phyloP scores from a whole-genome alignment of 2,888 invertebrate species.

The Anthrax anthrax region DNA sequence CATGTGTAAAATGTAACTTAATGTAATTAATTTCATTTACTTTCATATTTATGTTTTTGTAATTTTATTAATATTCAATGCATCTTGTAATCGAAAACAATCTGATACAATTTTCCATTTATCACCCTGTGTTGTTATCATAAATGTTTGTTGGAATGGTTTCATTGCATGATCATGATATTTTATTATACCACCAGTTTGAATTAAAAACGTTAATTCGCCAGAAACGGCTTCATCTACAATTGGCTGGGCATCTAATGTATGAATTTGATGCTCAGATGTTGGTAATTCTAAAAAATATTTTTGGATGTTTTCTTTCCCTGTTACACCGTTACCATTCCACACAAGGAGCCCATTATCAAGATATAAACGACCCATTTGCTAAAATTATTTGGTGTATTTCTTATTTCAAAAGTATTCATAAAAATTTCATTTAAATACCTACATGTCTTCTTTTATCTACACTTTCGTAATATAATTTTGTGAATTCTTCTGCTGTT shows the following conservation, averaged over 20 bases:
- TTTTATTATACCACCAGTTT: constrained; percentile 68
- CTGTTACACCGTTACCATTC: constrained; percentile 80
- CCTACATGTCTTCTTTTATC: constrained; percentile 73
- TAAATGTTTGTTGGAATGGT: constrained; percentile 71
- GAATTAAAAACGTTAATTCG: constrained; percentile 69
- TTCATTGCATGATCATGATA: constrained; percentile 47
- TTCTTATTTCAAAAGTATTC: neutral
- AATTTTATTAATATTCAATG: constrained; percentile 4
- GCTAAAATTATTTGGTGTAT: constrained; percentile 32
- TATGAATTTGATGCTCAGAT: constrained; percentile 59
- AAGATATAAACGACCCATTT: constrained; percentile 67
- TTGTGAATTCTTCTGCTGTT: constrained; percentile 78
- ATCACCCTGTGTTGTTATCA: constrained; percentile 73
- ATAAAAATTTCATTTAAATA: constrained; percentile 7
- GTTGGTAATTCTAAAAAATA: constrained; percentile 72
- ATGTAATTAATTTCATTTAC: neutral
- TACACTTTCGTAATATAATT: constrained; percentile 75
- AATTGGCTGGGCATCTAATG: constrained; percentile 80
- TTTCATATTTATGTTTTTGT: neutral
- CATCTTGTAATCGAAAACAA: constrained; percentile 64
- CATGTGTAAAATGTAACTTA: too few relatives aligned
- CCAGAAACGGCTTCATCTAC: constrained; percentile 58
- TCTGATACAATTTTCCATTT: constrained; percentile 92
- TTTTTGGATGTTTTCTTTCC: constrained; percentile 69
- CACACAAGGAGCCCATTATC: constrained; percentile 75